Percentiles rank a stretch among this genome's conserved stretches.
These are phyloP conservation scores for Agapetus fuscipes DNA, from an alignment of 2,888 invertebrate species.

Conservation along the genomic window DNA sequence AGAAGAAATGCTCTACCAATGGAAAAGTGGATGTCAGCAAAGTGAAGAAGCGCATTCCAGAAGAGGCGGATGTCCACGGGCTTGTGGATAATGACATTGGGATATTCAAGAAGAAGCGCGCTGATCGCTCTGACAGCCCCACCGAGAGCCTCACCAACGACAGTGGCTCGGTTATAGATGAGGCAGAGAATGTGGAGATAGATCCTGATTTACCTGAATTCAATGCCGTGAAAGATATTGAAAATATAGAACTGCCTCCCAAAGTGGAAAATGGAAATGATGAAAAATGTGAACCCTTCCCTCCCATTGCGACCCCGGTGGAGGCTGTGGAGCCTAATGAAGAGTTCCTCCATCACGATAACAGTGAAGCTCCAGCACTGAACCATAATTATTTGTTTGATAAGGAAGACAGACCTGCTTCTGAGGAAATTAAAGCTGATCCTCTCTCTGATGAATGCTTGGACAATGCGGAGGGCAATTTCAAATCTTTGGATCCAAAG, in stretches of 20 bases:
- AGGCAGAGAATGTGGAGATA: constrained; percentile 46
- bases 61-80: constrained; percentile 48
- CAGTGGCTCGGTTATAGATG: constrained; percentile 50
- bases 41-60: constrained; percentile 48
- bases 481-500: constrained; percentile 2
- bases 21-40: constrained; percentile 43
- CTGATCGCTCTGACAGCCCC: constrained; percentile 61
- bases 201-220: constrained; percentile 42
- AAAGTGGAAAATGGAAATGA: constrained; percentile 11
- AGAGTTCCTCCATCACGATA: constrained; percentile 8
- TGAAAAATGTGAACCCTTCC: constrained; percentile 6
- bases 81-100: constrained; percentile 50
- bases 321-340: constrained; percentile 6
- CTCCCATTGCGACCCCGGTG: not conserved
- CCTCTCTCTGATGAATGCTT: constrained; percentile 16
- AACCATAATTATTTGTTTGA: constrained; percentile 11
- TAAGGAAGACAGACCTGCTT: constrained; percentile 8
- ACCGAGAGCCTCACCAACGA: constrained; percentile 78
- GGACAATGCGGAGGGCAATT: constrained; percentile 7
- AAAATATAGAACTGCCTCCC: constrained; percentile 7
- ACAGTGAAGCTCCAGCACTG: not conserved
- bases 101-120: constrained; percentile 45
- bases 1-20: constrained; percentile 30
- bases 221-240: constrained; percentile 24
- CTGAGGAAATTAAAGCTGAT: constrained; percentile 14